Evolutionary conservation across 2,797 vertebrate species (phyloP).

Genomic region (Salmo trutta): DNA sequence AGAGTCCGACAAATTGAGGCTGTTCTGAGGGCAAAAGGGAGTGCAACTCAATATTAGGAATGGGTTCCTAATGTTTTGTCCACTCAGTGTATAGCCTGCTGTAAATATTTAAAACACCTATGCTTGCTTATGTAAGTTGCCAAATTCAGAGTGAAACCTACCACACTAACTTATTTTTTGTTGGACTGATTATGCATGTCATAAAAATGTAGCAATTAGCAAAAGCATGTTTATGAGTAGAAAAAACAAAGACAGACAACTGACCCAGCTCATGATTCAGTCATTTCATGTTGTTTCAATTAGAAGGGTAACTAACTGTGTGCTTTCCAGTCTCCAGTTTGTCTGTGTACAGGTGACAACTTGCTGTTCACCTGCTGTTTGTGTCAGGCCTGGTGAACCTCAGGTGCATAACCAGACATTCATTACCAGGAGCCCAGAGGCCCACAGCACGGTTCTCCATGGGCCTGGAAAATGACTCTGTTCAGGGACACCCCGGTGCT

Average conservation of each 20-base stretch:
- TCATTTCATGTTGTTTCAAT: slow-evolving; percentile 10
- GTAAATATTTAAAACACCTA: background rate
- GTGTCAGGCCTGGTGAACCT: slow-evolving; percentile 12
- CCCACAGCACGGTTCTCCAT: background rate
- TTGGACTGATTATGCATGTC: background rate
- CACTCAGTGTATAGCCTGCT: background rate
- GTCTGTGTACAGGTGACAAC: slow-evolving; percentile 29
- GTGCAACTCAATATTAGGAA: too few relatives aligned
- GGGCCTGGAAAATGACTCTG: background rate
- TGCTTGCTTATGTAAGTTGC: background rate
- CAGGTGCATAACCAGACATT: slow-evolving; percentile 10
- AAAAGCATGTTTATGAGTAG: background rate
- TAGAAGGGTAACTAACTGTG: slow-evolving; percentile 11
- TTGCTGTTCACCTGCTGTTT: slow-evolving; percentile 40
- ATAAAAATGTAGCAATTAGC: background rate
- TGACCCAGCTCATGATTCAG: background rate
- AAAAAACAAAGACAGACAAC: background rate
- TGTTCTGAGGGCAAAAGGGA: too few relatives aligned
- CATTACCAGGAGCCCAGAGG: slow-evolving; percentile 18
- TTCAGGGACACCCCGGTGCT: slow-evolving; percentile 8
- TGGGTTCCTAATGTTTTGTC: background rate
- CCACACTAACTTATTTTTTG: background rate
- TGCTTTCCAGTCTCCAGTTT: slow-evolving; percentile 25
- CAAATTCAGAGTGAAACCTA: background rate
- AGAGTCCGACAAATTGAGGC: too few relatives aligned